Evolutionary conservation across 1,140 invertebrate species (phyloP).

Genomic region (Laupala kohalensis): DNA sequence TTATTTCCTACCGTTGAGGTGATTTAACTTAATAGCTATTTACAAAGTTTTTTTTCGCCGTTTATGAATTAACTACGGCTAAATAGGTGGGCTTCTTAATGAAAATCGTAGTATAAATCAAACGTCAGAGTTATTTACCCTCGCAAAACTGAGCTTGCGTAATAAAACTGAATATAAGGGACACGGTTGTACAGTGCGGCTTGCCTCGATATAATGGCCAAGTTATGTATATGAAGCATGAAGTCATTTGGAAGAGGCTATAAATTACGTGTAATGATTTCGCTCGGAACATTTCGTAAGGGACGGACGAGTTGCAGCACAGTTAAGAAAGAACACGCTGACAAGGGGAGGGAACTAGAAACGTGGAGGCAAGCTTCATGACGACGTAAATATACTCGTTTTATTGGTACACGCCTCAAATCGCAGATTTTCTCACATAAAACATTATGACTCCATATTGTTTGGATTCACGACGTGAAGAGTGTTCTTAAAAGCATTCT

Average conservation of each 20-base stretch:
- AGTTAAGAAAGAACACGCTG: too few species aligned
- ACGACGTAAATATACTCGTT: too few species aligned
- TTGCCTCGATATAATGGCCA: not conserved
- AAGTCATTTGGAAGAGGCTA: not conserved
- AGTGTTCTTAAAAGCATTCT: too few species aligned
- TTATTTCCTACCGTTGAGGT: too few species aligned
- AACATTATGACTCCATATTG: too few species aligned
- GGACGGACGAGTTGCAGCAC: too few species aligned
- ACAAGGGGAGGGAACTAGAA: too few species aligned
- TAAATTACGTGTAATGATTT: not conserved
- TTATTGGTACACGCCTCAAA: too few species aligned
- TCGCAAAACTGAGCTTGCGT: not conserved
- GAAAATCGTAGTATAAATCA: not conserved
- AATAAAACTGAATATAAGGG: not conserved
- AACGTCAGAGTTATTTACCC: not conserved
- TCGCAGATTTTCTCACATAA: too few species aligned
- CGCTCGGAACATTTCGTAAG: not conserved
- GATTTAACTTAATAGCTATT: too few species aligned
- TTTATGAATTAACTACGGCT: not conserved
- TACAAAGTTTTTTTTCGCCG: not conserved
- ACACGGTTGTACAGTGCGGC: not conserved
- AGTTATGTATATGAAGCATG: not conserved
- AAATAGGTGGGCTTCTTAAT: not conserved
- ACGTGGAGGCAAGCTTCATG: too few species aligned
- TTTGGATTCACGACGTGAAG: too few species aligned